Percentiles rank a stretch among this genome's conserved stretches.
Evolutionary conservation across 2,113 vertebrate species (phyloP).

Genomic region (Colius striatus): DNA sequence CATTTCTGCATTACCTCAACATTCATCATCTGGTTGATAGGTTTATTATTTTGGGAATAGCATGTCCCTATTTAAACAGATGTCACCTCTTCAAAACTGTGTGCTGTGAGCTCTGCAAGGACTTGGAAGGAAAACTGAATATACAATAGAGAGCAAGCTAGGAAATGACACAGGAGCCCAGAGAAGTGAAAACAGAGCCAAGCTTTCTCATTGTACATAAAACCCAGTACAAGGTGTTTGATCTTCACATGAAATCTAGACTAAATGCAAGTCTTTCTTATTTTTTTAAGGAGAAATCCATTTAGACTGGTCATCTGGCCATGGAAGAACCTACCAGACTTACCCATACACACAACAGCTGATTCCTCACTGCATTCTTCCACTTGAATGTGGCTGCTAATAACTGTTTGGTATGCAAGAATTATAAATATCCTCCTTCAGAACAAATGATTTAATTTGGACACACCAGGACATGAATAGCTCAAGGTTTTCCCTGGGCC

Average conservation of each 20-base stretch:
- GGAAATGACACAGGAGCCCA: not conserved
- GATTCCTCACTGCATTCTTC: not conserved
- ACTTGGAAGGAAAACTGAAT: not conserved
- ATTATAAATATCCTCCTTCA: conserved; percentile 32
- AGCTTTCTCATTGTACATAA: not conserved
- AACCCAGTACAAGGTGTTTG: not conserved
- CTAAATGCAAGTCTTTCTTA: not conserved
- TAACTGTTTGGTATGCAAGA: conserved; percentile 16
- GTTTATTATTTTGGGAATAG: not conserved
- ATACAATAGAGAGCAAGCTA: not conserved
- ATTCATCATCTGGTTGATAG: not conserved
- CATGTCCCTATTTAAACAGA: not conserved
- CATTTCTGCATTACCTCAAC: not conserved
- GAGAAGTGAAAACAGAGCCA: not conserved
- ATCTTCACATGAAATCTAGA: not conserved
- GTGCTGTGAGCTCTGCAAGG: conserved; percentile 23
- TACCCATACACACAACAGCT: not conserved
- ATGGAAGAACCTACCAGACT: not conserved
- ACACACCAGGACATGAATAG: not conserved
- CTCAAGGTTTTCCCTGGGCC: not conserved
- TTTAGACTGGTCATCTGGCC: not conserved
- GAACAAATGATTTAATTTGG: conserved; percentile 32
- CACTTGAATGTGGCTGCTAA: not conserved
- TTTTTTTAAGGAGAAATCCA: not conserved
- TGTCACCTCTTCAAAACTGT: not conserved